These are phyloP conservation scores for Cervus canadensis DNA, from an alignment of 2,113 vertebrate species.

Conservation along the genomic window DNA sequence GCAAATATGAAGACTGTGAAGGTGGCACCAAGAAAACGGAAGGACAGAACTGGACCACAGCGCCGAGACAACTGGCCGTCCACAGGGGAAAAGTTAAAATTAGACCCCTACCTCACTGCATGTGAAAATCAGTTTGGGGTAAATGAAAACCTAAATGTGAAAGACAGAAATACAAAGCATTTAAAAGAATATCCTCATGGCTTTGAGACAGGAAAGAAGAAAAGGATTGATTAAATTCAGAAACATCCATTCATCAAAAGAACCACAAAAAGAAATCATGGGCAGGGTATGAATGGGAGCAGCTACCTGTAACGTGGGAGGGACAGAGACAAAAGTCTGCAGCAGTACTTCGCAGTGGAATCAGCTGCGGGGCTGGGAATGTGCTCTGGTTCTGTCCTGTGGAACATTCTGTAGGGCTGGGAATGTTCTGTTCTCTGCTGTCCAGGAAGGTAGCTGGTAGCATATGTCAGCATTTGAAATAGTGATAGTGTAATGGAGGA, in stretches of 20 bases:
- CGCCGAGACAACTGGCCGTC: background rate
- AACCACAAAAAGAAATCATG: background rate
- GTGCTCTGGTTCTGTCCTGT: background rate
- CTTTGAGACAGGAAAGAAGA: background rate
- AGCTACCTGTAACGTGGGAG: no score
- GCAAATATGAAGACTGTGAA: background rate
- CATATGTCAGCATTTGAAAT: background rate
- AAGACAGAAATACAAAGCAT: background rate
- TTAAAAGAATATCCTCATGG: background rate
- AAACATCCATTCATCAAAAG: background rate
- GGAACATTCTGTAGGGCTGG: background rate
- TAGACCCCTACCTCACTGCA: background rate
- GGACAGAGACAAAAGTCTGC: background rate
- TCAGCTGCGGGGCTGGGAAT: background rate
- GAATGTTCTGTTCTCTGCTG: background rate
- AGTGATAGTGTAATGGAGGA: background rate
- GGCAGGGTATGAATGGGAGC: background rate
- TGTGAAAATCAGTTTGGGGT: background rate
- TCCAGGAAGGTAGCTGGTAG: background rate
- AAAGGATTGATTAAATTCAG: background rate
- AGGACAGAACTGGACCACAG: background rate
- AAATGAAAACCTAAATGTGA: background rate
- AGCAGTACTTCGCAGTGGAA: accelerated
- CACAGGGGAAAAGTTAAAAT: background rate
- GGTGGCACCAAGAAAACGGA: no score